A percentile compares a stretch with the other conserved stretches of the same genome.
Conservation (phyloP, 2,888 invertebrate species). For the Drosophila barbarae region DNA sequence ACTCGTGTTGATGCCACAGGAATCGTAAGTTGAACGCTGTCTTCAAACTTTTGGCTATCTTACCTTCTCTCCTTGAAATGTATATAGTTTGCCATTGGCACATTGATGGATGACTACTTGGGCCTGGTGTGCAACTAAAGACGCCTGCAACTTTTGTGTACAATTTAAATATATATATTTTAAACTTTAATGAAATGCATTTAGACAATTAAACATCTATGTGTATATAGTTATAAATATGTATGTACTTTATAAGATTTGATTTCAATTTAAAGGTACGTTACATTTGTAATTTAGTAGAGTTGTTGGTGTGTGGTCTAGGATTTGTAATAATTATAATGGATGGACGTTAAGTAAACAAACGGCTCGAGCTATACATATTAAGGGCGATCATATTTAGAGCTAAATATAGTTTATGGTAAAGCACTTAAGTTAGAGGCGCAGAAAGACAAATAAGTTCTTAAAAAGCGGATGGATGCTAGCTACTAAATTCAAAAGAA, state of each 20-base stretch:
- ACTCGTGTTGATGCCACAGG: conserved; percentile 99
- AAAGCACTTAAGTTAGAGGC: conserved; percentile 52
- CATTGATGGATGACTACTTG: conserved; percentile 98
- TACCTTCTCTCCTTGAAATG: not conserved
- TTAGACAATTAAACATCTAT: conserved; percentile 62
- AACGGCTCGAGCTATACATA: conserved; percentile 34
- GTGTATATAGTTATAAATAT: conserved; percentile 58
- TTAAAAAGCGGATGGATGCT: conserved; percentile 36
- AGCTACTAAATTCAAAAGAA: conserved; percentile 14
- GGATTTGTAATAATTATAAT: conserved; percentile 49
- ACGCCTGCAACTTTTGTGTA: conserved; percentile 17
- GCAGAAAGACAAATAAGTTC: conserved; percentile 35
- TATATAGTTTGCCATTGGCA: conserved; percentile 96
- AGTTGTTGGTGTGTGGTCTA: conserved; percentile 40
- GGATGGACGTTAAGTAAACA: conserved; percentile 52
- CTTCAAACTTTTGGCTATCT: not conserved
- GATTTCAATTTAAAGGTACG: conserved; percentile 70
- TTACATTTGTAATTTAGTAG: conserved; percentile 69
- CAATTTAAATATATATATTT: conserved; percentile 58
- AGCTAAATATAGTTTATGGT: conserved; percentile 37
- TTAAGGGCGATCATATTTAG: conserved; percentile 23
- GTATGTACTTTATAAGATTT: conserved; percentile 73
- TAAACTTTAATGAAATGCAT: conserved; percentile 74
- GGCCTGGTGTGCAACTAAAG: conserved; percentile 84
- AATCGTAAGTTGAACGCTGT: conserved; percentile 87